phyloP scores from a whole-genome alignment of 2,888 invertebrate genomes.

The Mimachlamys varia region DNA sequence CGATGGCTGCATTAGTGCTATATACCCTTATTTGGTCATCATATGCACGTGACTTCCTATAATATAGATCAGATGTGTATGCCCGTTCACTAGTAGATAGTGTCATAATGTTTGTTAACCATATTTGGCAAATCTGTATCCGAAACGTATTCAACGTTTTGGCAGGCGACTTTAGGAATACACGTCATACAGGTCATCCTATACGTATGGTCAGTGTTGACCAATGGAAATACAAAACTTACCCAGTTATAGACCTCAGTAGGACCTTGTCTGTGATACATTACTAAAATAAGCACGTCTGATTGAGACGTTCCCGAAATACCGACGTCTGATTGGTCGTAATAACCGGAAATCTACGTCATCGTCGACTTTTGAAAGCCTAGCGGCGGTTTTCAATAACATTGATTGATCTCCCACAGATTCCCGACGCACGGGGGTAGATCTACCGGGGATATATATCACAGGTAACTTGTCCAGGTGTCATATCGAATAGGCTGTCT shows the following conservation, averaged over 20 bases:
- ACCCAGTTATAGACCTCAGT: neutral
- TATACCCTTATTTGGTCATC: neutral
- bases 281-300: neutral
- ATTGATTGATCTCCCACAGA: slow-evolving; percentile 26
- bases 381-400: neutral
- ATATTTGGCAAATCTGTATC: neutral
- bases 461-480: neutral
- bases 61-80: neutral
- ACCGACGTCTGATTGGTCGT: neutral
- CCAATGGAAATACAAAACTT: neutral
- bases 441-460: slow-evolving; percentile 2
- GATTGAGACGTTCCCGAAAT: neutral
- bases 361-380: neutral
- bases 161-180: neutral
- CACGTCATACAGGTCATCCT: neutral
- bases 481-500: neutral
- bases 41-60: neutral
- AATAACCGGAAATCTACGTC: neutral
- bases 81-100: neutral
- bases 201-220: neutral
- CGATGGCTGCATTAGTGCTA: no score
- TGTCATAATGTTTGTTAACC: neutral
- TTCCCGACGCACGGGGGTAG: neutral
- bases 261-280: neutral
- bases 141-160: neutral